Base-by-base conservation (phyloP, 2,888 invertebrate species). In the Atethmia centrago region DNA sequence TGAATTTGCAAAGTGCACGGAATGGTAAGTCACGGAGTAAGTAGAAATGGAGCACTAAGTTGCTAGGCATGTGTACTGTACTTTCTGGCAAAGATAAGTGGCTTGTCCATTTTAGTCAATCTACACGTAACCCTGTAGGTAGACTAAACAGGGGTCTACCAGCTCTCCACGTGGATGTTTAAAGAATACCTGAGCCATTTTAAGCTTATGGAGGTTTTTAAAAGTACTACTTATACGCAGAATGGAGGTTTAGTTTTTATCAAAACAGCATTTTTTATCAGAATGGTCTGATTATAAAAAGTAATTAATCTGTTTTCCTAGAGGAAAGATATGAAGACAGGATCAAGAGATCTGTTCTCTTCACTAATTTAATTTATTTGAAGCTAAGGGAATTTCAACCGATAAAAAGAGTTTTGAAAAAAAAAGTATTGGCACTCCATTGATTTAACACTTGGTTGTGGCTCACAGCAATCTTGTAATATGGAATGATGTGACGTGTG, bases 1-100 rank as follows among this genome's bases (percentile, higher is more conserved):
- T 58, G 71, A 82, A 84, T 82, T 81, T 69, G 77, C 49, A 53
- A 84, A 51, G 68, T 85, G 71, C 77, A 75, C 51, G 56, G 28
- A 69, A 56, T 42, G 9, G 25, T 47, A 53, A 25, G 36, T n/a
- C 69, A 82, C 0, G 31, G 65, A 65, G 65, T 31, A 53, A n/a
- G 12, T 56, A 56, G 21, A 56, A 83, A 78, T 66, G 71, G 61
- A 79, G 61, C 12, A 42, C 58, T 79, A 55, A 55, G 36, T 63
- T 53, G 31, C 31, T n/a, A 49, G n/a, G 8, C 21, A 47, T 76
- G 31, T 81, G 36, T 36, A 12, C 14, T 3, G 45, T 14, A 3
- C 25, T 47, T 42, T 53, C 36, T 12, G 19, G 31, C 10, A 47
- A 25, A 36, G 4, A 53, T 49, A 65, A 45, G 36, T 28, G 47